Evolutionary conservation across 2,888 invertebrate genomes (phyloP).

Genomic region (Physocephala rufipes): DNA sequence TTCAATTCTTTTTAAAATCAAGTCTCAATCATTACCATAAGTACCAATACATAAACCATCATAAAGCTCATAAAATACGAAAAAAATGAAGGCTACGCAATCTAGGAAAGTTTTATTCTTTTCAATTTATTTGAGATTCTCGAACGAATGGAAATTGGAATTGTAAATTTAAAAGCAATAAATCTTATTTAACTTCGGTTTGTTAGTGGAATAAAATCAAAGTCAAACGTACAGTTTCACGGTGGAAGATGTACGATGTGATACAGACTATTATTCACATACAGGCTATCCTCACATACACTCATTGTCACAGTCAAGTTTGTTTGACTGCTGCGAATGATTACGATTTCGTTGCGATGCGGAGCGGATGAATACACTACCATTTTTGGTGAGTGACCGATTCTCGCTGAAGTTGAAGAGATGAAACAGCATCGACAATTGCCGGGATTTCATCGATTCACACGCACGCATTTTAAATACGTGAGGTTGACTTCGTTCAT

Average conservation of each 20-base stretch:
- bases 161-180: constrained; percentile 42
- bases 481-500: too few relatives aligned
- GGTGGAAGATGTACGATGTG: not conserved
- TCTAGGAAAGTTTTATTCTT: constrained; percentile 9
- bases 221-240: not conserved
- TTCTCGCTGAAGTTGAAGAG: too few relatives aligned
- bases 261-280: too few relatives aligned
- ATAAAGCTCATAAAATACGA: not conserved
- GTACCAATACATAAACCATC: too few relatives aligned
- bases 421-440: too few relatives aligned
- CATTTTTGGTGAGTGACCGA: too few relatives aligned
- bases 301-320: not conserved
- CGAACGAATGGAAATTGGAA: constrained; percentile 34
- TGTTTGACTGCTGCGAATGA: not conserved
- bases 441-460: too few relatives aligned
- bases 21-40: too few relatives aligned
- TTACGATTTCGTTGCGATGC: not conserved
- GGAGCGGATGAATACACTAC: too few relatives aligned
- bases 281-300: too few relatives aligned
- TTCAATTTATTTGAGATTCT: constrained; percentile 28
- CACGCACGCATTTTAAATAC: too few relatives aligned
- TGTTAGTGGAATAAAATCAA: constrained; percentile 29
- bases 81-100: not conserved
- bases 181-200: constrained; percentile 39
- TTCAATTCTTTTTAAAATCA: not conserved